phyloP scores from a whole-genome alignment of 2,113 vertebrate genomes.

The Hydropotes inermis region DNA sequence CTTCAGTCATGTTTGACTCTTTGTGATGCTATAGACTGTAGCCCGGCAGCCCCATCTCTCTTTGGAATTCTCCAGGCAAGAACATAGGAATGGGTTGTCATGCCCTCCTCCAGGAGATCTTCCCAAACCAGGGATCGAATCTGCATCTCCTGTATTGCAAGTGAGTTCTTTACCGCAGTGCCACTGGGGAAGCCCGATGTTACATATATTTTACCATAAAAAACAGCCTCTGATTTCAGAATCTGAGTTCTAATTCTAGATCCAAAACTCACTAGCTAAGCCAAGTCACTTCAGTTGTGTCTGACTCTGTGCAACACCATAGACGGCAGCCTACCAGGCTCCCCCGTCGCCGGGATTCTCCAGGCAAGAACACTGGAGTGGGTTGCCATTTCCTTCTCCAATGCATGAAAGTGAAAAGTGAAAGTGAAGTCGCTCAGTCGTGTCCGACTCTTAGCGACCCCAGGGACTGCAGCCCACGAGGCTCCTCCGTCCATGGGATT shows the following conservation, averaged over 20 bases:
- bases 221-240: background rate
- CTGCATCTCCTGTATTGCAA: background rate
- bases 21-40: background rate
- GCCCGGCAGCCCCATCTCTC: background rate
- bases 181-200: background rate
- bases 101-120: background rate
- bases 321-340: no score
- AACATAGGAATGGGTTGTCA: background rate
- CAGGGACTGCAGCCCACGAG: no score
- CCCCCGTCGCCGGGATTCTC: no score
- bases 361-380: no score
- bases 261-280: background rate
- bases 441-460: no score
- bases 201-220: background rate
- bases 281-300: no score
- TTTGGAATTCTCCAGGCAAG: background rate
- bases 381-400: no score
- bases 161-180: background rate
- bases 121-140: background rate
- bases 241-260: constrained; percentile 1
- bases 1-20: background rate
- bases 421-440: no score
- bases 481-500: no score
- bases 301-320: no score
- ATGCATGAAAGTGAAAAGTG: no score